phyloP scores from a whole-genome alignment of 2,888 invertebrate genomes.

The Yponomeuta sedellus region DNA sequence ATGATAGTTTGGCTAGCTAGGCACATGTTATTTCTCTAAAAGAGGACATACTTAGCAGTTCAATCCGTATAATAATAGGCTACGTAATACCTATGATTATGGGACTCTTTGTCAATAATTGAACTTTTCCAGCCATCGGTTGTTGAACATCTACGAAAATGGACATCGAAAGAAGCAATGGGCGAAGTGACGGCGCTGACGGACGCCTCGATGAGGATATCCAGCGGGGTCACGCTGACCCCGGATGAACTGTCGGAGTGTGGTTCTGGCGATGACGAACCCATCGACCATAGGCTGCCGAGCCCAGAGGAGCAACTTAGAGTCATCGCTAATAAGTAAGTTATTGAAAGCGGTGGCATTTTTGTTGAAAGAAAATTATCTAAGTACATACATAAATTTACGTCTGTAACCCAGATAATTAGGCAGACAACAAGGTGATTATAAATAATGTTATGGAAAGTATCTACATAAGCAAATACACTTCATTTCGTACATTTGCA shows the following conservation, averaged over 20 bases:
- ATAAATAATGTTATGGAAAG: too few species aligned
- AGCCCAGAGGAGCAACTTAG: conserved; percentile 92
- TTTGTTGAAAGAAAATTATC: too few species aligned
- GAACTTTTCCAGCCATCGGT: conserved; percentile 81
- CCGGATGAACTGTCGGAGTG: conserved; percentile 72
- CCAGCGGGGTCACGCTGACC: conserved; percentile 65
- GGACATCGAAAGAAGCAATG: conserved; percentile 89
- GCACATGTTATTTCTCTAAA: too few species aligned
- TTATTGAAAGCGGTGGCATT: conserved; percentile 17
- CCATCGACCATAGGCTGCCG: conserved; percentile 89
- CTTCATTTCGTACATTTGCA: too few species aligned
- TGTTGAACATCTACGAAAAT: conserved; percentile 86
- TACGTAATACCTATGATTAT: background rate
- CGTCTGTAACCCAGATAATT: too few species aligned
- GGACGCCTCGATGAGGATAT: conserved; percentile 85
- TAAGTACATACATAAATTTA: too few species aligned
- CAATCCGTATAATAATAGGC: too few species aligned
- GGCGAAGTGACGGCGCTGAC: conserved; percentile 89
- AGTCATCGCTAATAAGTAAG: conserved; percentile 88
- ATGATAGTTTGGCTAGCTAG: too few species aligned
- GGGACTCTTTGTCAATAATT: background rate
- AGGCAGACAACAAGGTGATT: too few species aligned
- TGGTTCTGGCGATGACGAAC: conserved; percentile 80
- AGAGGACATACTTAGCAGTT: too few species aligned
- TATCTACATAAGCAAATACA: too few species aligned